phyloP scores from a whole-genome alignment of 2,113 vertebrate genomes.

The Scalopus aquaticus region DNA sequence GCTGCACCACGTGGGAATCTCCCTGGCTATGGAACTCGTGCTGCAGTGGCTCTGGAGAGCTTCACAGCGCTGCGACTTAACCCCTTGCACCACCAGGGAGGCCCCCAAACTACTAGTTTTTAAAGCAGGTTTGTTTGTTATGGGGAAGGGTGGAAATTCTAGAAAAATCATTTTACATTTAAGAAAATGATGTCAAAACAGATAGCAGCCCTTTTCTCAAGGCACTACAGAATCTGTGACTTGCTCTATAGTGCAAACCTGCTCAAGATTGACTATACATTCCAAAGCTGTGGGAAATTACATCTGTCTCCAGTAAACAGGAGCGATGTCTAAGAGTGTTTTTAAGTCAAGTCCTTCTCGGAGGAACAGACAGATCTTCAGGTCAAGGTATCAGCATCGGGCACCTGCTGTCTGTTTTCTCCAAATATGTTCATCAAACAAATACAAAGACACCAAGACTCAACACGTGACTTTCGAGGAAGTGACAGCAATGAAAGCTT shows the following conservation, averaged over 20 bases:
- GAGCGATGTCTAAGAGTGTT: background rate
- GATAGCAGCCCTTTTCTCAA: background rate
- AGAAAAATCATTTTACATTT: background rate
- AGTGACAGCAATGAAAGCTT: background rate
- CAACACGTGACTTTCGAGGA: background rate
- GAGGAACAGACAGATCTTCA: background rate
- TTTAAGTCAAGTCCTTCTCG: background rate
- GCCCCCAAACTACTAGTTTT: no score
- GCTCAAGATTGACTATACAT: background rate
- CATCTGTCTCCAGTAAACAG: background rate
- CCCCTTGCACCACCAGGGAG: no score
- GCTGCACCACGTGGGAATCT: no score
- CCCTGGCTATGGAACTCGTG: no score
- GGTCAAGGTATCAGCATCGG: no score
- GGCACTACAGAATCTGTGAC: background rate
- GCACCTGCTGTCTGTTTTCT: background rate
- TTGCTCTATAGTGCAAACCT: background rate
- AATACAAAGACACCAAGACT: background rate
- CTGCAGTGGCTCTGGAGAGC: no score
- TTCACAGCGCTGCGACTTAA: no score
- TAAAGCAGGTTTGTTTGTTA: background rate
- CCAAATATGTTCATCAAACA: background rate
- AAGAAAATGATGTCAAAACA: background rate
- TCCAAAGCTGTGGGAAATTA: background rate
- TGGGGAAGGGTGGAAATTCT: background rate